These are phyloP conservation scores for Zaprionus capensis DNA, from an alignment of 1,140 invertebrate genomes.

Conservation along the genomic window DNA sequence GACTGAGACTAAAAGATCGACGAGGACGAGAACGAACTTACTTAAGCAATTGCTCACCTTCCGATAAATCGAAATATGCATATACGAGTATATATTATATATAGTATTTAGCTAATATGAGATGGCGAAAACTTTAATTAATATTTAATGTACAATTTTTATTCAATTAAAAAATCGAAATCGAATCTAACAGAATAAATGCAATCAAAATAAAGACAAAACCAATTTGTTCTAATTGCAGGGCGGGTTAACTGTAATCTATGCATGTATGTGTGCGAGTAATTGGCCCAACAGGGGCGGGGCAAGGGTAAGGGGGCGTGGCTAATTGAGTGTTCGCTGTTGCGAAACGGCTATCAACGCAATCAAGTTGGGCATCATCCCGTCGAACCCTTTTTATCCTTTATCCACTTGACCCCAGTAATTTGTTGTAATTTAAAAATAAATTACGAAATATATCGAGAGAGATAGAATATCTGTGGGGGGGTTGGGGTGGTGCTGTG, in stretches of 20 bases:
- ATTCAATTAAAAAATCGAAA: conserved; percentile 23
- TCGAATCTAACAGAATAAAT: conserved; percentile 41
- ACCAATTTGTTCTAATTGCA: conserved; percentile 1
- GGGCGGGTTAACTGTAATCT: background rate
- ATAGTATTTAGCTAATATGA: conserved; percentile 55
- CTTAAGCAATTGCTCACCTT: conserved; percentile 38
- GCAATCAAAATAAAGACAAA: conserved; percentile 24
- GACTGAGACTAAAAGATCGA: conserved; percentile 10
- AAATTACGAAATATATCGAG: conserved; percentile 52
- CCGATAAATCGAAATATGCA: conserved; percentile 18
- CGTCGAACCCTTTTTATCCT: conserved; percentile 1
- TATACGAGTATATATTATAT: conserved; percentile 26
- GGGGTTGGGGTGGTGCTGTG: background rate
- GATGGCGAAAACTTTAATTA: conserved; percentile 42
- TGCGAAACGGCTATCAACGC: background rate
- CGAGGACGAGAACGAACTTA: conserved; percentile 17
- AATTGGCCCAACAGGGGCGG: background rate
- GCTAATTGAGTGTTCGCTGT: background rate
- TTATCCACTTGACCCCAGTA: conserved; percentile 14
- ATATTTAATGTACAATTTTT: conserved; percentile 49
- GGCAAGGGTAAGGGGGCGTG: background rate
- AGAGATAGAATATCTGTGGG: background rate
- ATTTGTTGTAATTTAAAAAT: conserved; percentile 53
- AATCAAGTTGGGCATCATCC: background rate
- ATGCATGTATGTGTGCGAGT: background rate